Base-by-base conservation (phyloP, 2,888 invertebrate genomes). In the Nomada ruficornis region DNA sequence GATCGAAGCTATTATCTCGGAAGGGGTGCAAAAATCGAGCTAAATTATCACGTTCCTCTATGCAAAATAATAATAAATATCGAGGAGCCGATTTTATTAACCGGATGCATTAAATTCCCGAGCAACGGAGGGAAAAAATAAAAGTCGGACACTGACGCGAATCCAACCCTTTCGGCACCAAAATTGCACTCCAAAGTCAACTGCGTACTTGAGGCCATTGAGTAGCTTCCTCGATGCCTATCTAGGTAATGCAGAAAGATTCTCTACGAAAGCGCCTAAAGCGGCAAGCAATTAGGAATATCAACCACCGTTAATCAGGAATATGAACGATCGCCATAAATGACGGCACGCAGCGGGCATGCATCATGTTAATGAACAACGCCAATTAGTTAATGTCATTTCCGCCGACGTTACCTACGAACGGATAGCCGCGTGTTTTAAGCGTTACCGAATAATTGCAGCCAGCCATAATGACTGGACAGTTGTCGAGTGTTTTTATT, bases 401-500 rank as follows among this genome's bases (percentile, higher is more conserved):
- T n/a, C 3, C 36, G 47, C 47, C 42, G 59, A n/a, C 55, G 62
- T 47, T 68, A n/a, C 23, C 11, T 20, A 52, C 44, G 23, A 57
- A 36, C 20, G 9, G 15, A 18, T 11, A 13, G 47, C 13, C 55
- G 5, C 47, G 50, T 42, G 63, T 74, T 82, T 74, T 50, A 59
- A 44, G 63, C 69, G 63, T 73, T 42, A 15, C 20, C 44, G 44
- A 82, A 83, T 83, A 54, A 82, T 81, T 50, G 42, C 60, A n/a
- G 10, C 20, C 59, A 52, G 13, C 26, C 18, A n/a, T 44, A 75
- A 84, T 54, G 64, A 13, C 29, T 36, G 59, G 13, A 57, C 75
- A 78, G 78, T 84, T 78, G 81, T 73, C 84, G 76, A 70, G 67
- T 76, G 63, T 76, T 70, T 70, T 67, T 70, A 67, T 84, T 81